A percentile compares a stretch with the other conserved stretches of the same genome.
These are phyloP conservation scores for Drosophila pseudotakahashii DNA, from an alignment of 2,888 invertebrate genomes.

Conservation along the genomic window DNA sequence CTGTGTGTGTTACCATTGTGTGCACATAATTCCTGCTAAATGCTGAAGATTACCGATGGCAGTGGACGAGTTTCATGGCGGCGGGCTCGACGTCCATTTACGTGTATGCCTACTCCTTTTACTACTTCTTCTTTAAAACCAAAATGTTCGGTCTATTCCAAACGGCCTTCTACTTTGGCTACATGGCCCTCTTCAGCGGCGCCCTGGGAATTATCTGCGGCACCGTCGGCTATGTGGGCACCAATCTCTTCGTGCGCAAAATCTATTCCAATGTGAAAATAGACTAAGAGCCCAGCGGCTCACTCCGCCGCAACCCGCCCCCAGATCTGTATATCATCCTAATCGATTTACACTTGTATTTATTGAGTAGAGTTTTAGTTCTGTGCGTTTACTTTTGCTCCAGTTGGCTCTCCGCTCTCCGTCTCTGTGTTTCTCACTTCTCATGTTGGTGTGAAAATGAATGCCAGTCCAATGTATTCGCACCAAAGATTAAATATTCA, in stretches of 20 bases:
- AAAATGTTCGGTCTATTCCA: slow-evolving; percentile 99
- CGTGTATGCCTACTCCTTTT: slow-evolving; percentile 99
- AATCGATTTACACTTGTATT: slow-evolving; percentile 59
- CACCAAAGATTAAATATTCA: slow-evolving; percentile 42
- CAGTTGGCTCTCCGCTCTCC: slow-evolving; percentile 13
- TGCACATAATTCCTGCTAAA: slow-evolving; percentile 99
- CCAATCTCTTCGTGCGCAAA: slow-evolving; percentile 98
- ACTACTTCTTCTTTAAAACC: slow-evolving; percentile 99
- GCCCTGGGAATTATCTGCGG: slow-evolving; percentile 98
- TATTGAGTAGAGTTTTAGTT: slow-evolving; percentile 68
- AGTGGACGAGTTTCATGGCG: slow-evolving; percentile 99
- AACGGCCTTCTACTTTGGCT: slow-evolving; percentile 99
- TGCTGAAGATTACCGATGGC: slow-evolving; percentile 99
- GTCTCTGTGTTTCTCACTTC: slow-evolving; percentile 23
- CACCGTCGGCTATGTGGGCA: slow-evolving; percentile 97
- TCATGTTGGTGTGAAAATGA: slow-evolving; percentile 41
- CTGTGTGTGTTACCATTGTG: slow-evolving; percentile 99
- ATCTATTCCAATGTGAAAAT: slow-evolving; percentile 99
- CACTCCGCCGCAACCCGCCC: slow-evolving; percentile 1
- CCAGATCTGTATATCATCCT: slow-evolving; percentile 44
- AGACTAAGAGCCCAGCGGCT: slow-evolving; percentile 88
- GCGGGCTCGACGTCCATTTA: slow-evolving; percentile 98
- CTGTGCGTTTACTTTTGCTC: slow-evolving; percentile 22
- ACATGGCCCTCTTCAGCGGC: slow-evolving; percentile 99
- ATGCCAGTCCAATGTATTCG: slow-evolving; percentile 44